Percentiles rank a stretch among this genome's conserved stretches.
phyloP scores from a whole-genome alignment of 1,140 invertebrate genomes.

The Penaeus japonicus region DNA sequence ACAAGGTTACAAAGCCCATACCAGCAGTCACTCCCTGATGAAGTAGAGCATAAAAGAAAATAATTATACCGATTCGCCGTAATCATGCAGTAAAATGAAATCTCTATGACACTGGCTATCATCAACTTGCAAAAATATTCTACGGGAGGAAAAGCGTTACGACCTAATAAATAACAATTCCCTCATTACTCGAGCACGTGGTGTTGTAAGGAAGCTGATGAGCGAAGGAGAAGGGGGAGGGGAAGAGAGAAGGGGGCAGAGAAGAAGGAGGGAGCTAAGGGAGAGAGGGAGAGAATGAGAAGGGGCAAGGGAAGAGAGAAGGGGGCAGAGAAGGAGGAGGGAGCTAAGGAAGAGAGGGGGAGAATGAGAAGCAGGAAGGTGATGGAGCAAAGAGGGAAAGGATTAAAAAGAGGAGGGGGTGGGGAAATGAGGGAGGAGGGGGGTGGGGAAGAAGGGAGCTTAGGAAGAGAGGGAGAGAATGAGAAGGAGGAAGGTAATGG shows the following conservation, averaged over 20 bases:
- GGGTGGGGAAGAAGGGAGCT: conserved; percentile 16
- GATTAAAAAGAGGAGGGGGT: neutral
- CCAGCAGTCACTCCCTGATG: too few relatives aligned
- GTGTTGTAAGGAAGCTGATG: neutral
- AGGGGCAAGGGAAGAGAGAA: neutral
- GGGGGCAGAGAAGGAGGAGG: conserved; percentile 17
- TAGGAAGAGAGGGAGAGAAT: conserved; percentile 27
- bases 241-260: neutral
- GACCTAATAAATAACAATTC: too few relatives aligned
- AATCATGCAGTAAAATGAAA: too few relatives aligned
- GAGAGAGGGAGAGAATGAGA: neutral
- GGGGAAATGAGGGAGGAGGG: neutral
- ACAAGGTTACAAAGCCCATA: too few relatives aligned
- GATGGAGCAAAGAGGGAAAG: neutral
- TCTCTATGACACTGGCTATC: too few relatives aligned
- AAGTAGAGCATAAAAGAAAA: too few relatives aligned
- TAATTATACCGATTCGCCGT: too few relatives aligned
- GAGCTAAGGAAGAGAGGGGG: conserved; percentile 18
- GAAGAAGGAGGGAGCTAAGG: neutral
- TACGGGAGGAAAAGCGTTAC: too few relatives aligned
- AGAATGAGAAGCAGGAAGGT: neutral
- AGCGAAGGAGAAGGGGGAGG: neutral
- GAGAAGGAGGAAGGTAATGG: conserved; percentile 19
- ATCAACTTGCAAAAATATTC: too few relatives aligned
- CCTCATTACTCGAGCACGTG: neutral